A percentile compares a stretch with the other conserved stretches of the same genome.
phyloP scores from a whole-genome alignment of 2,797 vertebrate genomes.

The Pogonophryne albipinna region DNA sequence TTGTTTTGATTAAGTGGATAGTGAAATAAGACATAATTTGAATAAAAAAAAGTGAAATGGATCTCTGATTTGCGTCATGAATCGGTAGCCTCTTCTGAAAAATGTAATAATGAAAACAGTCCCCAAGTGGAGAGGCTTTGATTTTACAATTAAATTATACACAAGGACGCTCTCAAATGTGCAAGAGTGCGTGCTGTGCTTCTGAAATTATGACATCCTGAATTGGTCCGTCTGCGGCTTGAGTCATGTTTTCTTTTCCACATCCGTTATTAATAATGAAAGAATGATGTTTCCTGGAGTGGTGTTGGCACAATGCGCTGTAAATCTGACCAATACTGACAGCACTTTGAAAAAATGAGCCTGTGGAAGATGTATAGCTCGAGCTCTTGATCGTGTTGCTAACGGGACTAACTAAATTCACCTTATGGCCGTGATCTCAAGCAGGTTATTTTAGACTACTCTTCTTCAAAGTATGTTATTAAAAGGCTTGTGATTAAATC shows the following conservation, averaged over 20 bases:
- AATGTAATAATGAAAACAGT: constrained; percentile 60
- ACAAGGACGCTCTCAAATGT: constrained; percentile 20
- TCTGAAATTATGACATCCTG: constrained; percentile 26
- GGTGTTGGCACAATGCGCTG: constrained; percentile 27
- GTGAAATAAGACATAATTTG: constrained; percentile 25
- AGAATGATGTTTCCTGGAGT: constrained; percentile 31
- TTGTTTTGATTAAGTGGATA: constrained; percentile 37
- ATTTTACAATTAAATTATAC: constrained; percentile 54
- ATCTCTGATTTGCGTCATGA: constrained; percentile 61
- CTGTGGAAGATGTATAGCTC: background rate
- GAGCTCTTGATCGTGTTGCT: background rate
- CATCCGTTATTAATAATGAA: constrained; percentile 47
- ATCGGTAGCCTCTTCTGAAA: constrained; percentile 64
- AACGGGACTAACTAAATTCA: background rate
- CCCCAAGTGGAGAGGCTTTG: constrained; percentile 36
- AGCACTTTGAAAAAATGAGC: no score
- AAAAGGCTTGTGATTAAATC: no score
- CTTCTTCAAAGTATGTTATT: no score
- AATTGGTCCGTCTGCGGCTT: constrained; percentile 25
- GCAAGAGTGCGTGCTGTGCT: constrained; percentile 13
- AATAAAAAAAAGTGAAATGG: constrained; percentile 42
- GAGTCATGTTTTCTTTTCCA: constrained; percentile 16
- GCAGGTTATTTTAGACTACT: background rate
- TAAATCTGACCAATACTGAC: background rate
- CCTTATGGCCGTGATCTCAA: background rate